Evolutionary conservation across 2,797 vertebrate genomes (phyloP).

Genomic region (Chiloscyllium punctatum): DNA sequence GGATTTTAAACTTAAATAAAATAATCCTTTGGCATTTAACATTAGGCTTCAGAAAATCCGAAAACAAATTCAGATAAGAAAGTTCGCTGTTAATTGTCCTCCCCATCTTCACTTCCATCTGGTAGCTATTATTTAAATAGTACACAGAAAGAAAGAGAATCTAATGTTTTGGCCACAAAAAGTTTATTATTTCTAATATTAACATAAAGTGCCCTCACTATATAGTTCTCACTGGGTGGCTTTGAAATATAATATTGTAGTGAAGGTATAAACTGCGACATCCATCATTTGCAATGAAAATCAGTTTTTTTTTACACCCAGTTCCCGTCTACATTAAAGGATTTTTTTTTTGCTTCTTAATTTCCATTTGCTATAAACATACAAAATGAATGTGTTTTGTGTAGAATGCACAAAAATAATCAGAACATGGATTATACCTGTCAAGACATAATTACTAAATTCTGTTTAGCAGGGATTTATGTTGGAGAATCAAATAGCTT

Average conservation of each 20-base stretch:
- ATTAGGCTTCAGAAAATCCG: not conserved
- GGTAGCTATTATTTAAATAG: not conserved
- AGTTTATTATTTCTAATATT: not conserved
- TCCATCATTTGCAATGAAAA: not conserved
- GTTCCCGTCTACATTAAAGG: not conserved
- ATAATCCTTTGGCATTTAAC: not conserved
- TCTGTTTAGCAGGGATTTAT: not conserved
- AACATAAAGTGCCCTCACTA: not conserved
- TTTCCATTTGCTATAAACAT: not conserved
- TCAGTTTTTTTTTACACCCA: not conserved
- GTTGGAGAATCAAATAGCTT: not conserved
- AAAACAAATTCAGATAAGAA: not conserved
- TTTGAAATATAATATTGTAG: not conserved
- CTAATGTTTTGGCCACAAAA: not conserved
- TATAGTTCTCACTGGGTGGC: not conserved
- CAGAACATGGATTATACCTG: not conserved
- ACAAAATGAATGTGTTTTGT: not conserved
- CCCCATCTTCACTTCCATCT: not conserved
- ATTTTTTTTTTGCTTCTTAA: not conserved
- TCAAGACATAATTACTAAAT: not conserved
- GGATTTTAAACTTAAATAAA: not conserved
- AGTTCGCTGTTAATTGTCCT: not conserved
- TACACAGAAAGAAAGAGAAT: not conserved
- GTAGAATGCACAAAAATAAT: conserved; percentile 5
- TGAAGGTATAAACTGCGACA: not conserved